Conservation (phyloP, 2,113 vertebrate genomes). For the Garra rufa region DNA sequence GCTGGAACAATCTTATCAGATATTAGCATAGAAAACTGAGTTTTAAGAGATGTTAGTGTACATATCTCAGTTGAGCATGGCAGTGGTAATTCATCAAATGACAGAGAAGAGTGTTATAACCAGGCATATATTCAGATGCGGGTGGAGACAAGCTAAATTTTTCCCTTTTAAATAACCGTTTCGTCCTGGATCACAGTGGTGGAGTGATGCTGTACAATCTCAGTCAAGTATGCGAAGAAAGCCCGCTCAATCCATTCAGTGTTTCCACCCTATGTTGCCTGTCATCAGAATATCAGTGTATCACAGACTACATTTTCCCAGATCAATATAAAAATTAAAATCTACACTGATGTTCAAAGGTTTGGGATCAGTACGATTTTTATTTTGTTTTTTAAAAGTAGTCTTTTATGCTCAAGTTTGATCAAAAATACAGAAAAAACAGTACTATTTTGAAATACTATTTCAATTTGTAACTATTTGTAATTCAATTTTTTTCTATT, state of each 20-base stretch:
- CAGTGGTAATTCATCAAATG: neutral
- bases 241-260: neutral
- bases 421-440: too few species aligned
- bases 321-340: neutral
- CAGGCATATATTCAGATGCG: neutral
- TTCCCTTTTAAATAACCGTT: neutral
- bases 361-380: too few species aligned
- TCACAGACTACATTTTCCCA: neutral
- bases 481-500: too few species aligned
- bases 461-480: too few species aligned
- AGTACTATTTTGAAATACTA: too few species aligned
- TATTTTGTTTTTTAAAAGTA: too few species aligned
- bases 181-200: neutral
- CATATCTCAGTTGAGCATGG: neutral
- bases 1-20: neutral
- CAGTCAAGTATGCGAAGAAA: neutral
- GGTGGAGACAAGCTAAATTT: neutral
- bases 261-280: neutral
- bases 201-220: neutral
- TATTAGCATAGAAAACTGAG: neutral
- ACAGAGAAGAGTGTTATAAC: neutral
- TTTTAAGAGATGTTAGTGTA: slow-evolving; percentile 1
- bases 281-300: slow-evolving; percentile 4
- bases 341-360: too few species aligned
- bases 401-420: too few species aligned